Conservation (phyloP, 2,113 vertebrate genomes). For the Mus spicilegus region DNA sequence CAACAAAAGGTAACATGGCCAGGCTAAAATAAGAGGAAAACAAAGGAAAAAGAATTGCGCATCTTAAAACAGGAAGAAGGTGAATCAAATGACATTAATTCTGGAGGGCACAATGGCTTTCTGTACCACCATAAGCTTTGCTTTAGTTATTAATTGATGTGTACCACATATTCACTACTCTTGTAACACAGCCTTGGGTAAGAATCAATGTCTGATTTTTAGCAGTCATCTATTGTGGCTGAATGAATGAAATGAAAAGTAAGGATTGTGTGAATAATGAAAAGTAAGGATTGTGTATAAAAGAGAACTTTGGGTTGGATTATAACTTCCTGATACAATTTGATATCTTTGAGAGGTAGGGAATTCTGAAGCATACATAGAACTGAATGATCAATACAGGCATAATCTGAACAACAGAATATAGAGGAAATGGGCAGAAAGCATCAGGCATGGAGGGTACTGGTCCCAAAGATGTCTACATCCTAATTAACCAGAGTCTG, state of each 20-base stretch:
- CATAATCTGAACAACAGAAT: background rate
- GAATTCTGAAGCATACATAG: background rate
- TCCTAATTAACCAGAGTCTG: background rate
- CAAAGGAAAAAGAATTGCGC: background rate
- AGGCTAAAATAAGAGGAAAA: background rate
- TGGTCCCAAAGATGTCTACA: background rate
- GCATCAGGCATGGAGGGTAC: background rate
- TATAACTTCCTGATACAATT: background rate
- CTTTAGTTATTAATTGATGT: background rate
- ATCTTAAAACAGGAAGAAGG: background rate
- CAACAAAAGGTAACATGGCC: background rate
- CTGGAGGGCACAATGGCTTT: background rate
- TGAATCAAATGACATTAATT: background rate
- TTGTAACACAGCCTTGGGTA: background rate
- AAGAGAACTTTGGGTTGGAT: background rate
- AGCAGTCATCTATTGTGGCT: background rate
- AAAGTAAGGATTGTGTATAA: background rate
- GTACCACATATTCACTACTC: background rate
- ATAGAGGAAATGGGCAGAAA: background rate
- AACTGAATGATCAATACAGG: background rate
- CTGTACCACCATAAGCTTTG: background rate
- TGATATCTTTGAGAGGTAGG: background rate
- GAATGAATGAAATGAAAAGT: background rate
- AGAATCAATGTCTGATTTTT: background rate
- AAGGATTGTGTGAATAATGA: no score